phyloP scores from a whole-genome alignment of 1,140 invertebrate genomes.

The Lysiphlebus fabarum region DNA sequence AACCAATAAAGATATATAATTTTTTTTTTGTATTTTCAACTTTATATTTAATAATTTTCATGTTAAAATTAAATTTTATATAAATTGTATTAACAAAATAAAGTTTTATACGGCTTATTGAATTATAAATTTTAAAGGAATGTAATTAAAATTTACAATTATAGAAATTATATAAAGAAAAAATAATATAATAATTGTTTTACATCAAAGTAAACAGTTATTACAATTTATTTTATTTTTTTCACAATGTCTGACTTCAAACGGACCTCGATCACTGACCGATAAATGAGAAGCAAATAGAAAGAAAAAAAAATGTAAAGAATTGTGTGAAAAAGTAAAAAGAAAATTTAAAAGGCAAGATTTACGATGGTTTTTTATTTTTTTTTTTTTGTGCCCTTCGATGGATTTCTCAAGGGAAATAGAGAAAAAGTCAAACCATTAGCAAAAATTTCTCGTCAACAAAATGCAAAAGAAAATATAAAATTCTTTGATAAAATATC shows the following conservation, averaged over 20 bases:
- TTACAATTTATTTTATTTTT: conserved; percentile 3
- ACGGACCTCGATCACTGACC: conserved; percentile 12
- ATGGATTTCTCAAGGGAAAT: conserved; percentile 16
- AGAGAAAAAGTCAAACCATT: conserved; percentile 11
- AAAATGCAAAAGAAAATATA: background rate
- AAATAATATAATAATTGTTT: too few species aligned
- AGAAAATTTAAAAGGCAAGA: too few species aligned
- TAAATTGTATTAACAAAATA: too few species aligned
- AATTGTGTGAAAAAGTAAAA: background rate
- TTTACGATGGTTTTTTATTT: conserved; percentile 5
- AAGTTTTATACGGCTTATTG: too few species aligned
- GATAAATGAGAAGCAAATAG: background rate
- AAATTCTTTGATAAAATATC: too few species aligned
- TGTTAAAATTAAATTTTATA: background rate
- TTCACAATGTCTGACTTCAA: conserved; percentile 19
- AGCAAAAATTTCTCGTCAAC: conserved; percentile 4
- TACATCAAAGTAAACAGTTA: conserved; percentile 15
- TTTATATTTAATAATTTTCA: too few species aligned
- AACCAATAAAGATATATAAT: too few species aligned
- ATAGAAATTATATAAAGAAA: too few species aligned
- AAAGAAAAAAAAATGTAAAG: background rate
- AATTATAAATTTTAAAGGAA: too few species aligned
- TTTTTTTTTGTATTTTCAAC: too few species aligned
- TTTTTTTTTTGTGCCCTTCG: background rate
- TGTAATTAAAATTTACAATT: too few species aligned